phyloP scores from a whole-genome alignment of 2,113 vertebrate genomes.

The Cynocephalus volans region DNA sequence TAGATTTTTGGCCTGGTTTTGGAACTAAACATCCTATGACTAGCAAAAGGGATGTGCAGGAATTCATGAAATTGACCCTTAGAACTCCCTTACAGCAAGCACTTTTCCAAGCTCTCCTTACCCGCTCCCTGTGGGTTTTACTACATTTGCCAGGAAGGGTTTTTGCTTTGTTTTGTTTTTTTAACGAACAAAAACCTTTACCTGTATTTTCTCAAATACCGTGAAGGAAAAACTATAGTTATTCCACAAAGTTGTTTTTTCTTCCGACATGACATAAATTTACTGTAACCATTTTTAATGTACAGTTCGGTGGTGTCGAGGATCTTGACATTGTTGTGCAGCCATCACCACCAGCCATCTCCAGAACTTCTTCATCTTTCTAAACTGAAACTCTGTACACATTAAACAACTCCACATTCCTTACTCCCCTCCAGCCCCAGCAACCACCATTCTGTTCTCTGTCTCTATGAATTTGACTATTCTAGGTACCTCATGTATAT shows the following conservation, averaged over 20 bases:
- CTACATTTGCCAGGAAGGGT: not conserved
- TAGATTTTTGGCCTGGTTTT: not conserved
- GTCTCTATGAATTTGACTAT: not conserved
- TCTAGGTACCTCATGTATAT: not conserved
- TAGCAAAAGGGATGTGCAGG: not conserved
- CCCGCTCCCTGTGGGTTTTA: not conserved
- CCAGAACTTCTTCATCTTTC: not conserved
- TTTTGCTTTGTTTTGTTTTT: not conserved
- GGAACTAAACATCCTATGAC: not conserved
- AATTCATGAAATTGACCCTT: not conserved
- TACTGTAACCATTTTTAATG: not conserved
- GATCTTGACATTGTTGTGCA: accelerated
- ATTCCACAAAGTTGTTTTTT: not conserved
- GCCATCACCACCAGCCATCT: not conserved
- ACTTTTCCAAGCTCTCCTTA: not conserved
- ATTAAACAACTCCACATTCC: not conserved
- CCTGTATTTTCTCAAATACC: not conserved
- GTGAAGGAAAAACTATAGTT: not conserved
- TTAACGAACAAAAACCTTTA: not conserved
- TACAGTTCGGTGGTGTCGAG: not conserved
- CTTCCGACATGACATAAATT: not conserved
- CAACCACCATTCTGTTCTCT: not conserved
- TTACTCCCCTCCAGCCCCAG: not conserved
- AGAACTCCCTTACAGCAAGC: not conserved
- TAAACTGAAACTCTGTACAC: not conserved